These are phyloP conservation scores for Drosophila anceps DNA, from an alignment of 2,888 invertebrate genomes.

Conservation along the genomic window DNA sequence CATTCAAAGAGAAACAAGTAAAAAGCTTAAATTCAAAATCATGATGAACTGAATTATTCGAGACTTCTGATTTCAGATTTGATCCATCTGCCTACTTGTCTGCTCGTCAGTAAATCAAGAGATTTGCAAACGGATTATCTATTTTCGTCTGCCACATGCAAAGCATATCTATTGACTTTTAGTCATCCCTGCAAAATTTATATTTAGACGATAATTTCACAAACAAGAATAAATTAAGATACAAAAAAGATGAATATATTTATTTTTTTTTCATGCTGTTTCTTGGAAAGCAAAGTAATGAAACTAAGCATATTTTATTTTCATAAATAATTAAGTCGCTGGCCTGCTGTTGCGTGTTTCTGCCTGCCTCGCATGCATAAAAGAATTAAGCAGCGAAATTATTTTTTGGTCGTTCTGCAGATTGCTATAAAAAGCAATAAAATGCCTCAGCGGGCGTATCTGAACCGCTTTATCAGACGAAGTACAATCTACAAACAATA, in stretches of 20 bases:
- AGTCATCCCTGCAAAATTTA: background rate
- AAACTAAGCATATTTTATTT: no score
- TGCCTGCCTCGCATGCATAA: background rate
- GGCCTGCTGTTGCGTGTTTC: background rate
- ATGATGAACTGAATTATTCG: background rate
- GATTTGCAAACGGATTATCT: background rate
- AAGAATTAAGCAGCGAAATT: background rate
- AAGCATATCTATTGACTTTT: background rate
- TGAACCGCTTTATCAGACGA: background rate
- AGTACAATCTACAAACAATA: no score
- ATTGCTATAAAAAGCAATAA: background rate
- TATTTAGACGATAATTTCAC: background rate
- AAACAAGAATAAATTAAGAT: no score
- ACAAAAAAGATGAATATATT: no score
- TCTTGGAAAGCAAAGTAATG: no score
- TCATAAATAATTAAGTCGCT: background rate
- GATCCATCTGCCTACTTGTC: background rate
- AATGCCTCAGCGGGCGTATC: background rate
- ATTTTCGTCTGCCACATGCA: no score
- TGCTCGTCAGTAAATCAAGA: background rate
- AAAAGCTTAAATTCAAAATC: no score
- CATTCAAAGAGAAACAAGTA: no score
- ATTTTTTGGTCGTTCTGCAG: background rate
- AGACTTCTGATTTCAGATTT: background rate
- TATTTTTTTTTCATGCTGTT: no score